Conservation (phyloP, 2,113 vertebrate genomes). For the Oreochromis tanganicae region DNA sequence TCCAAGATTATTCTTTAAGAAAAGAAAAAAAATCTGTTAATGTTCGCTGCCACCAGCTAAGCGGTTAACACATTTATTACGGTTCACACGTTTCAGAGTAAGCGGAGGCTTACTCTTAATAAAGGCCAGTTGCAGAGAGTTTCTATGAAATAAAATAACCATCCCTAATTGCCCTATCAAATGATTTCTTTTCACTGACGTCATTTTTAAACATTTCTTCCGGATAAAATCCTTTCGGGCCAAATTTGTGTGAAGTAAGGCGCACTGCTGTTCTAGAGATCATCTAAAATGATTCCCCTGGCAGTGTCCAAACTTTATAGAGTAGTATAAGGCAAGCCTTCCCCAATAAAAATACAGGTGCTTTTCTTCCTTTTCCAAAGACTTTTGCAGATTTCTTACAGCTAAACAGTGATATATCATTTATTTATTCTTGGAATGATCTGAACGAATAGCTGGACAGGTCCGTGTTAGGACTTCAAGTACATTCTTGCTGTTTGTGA, state of each 20-base stretch:
- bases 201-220: constrained; percentile 46
- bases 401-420: constrained; percentile 34
- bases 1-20: background rate
- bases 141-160: constrained; percentile 43
- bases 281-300: constrained; percentile 58
- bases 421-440: constrained; percentile 44
- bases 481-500: constrained; percentile 37
- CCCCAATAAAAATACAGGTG: constrained; percentile 66
- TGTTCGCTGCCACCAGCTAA: background rate
- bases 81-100: background rate
- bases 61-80: background rate
- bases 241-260: constrained; percentile 39
- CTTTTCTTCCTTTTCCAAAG: constrained; percentile 54
- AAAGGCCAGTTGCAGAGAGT: background rate
- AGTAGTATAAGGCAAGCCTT: constrained; percentile 54
- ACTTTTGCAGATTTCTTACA: constrained; percentile 58
- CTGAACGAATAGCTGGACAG: background rate
- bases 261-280: constrained; percentile 60
- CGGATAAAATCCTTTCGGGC: constrained; percentile 23
- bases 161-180: constrained; percentile 37
- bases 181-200: constrained; percentile 39
- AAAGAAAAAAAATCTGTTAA: background rate
- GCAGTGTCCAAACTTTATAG: constrained; percentile 52
- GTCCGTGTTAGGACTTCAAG: background rate
- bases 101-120: background rate